Percentiles rank a stretch among this genome's conserved stretches.
Evolutionary conservation across 2,113 vertebrate species (phyloP).

Genomic region (Bagarius yarrelli): DNA sequence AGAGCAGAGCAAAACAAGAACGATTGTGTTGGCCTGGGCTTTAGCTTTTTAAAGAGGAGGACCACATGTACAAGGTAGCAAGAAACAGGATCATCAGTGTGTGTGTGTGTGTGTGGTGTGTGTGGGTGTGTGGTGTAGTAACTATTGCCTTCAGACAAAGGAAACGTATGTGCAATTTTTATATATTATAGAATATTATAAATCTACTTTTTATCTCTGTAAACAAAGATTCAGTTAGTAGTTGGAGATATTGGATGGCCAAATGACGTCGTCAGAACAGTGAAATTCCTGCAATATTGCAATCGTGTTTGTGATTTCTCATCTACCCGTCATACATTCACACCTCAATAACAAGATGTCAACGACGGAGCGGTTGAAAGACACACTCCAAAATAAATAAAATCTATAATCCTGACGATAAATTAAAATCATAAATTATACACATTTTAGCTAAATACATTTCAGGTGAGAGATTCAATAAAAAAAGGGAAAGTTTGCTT

Average conservation of each 20-base stretch:
- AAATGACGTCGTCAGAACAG: slow-evolving; percentile 15
- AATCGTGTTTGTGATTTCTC: not conserved
- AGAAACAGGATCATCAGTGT: slow-evolving; percentile 9
- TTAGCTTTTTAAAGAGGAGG: slow-evolving; percentile 10
- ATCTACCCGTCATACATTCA: slow-evolving; percentile 22
- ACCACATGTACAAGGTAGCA: slow-evolving; percentile 16
- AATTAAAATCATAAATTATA: slow-evolving; percentile 46
- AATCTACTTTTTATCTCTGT: slow-evolving; percentile 32
- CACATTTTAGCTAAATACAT: no score
- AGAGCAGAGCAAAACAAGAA: not conserved
- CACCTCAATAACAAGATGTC: not conserved
- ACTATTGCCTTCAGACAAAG: slow-evolving; percentile 46
- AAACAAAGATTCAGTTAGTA: slow-evolving; percentile 37
- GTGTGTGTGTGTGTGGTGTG: no score
- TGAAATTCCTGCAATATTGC: slow-evolving; percentile 26
- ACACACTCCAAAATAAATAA: slow-evolving; percentile 35
- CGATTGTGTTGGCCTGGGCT: not conserved
- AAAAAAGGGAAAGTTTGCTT: no score
- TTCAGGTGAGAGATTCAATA: not conserved
- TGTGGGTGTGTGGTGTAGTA: slow-evolving; percentile 41
- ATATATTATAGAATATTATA: slow-evolving; percentile 28
- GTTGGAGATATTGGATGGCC: not conserved
- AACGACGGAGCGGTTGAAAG: not conserved
- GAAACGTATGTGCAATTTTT: slow-evolving; percentile 33
- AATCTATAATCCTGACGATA: slow-evolving; percentile 29